Evolutionary conservation across 2,888 invertebrate genomes (phyloP).

Genomic region (Drosophila quasianomalipes): DNA sequence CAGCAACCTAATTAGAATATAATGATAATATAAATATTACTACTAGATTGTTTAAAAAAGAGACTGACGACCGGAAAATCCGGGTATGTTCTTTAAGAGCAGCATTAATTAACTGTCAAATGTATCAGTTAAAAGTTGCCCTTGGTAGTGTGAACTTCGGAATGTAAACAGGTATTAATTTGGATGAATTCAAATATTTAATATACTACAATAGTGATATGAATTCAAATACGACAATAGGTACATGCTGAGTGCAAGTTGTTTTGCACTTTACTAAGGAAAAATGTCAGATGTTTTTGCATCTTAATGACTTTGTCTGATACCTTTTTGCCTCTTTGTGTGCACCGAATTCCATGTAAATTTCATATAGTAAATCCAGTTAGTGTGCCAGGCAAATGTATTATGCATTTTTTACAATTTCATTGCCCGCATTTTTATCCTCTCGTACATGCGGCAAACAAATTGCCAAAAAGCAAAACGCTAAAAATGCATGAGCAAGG

Average conservation of each 20-base stretch:
- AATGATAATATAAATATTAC: neutral
- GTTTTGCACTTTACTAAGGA: neutral
- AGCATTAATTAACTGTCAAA: neutral
- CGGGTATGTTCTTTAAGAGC: neutral
- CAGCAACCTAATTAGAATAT: neutral
- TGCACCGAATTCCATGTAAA: constrained; percentile 53
- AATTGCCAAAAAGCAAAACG: constrained; percentile 48
- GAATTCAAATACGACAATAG: neutral
- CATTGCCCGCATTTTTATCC: constrained; percentile 35
- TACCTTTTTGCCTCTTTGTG: constrained; percentile 33
- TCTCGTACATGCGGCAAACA: constrained; percentile 48
- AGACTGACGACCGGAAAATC: neutral
- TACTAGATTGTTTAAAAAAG: neutral
- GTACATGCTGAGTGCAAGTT: neutral
- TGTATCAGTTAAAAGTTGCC: neutral
- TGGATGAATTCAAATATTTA: neutral
- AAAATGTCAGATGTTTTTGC: constrained; percentile 3
- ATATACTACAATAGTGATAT: neutral
- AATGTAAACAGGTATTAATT: neutral
- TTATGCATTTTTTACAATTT: constrained; percentile 63
- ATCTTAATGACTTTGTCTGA: constrained; percentile 17
- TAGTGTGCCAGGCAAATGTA: constrained; percentile 56
- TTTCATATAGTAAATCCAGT: constrained; percentile 66
- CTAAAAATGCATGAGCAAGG: constrained; percentile 57
- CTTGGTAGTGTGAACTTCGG: neutral